Conservation (phyloP, 2,797 vertebrate species). For the Sphenopsis melanotis region DNA sequence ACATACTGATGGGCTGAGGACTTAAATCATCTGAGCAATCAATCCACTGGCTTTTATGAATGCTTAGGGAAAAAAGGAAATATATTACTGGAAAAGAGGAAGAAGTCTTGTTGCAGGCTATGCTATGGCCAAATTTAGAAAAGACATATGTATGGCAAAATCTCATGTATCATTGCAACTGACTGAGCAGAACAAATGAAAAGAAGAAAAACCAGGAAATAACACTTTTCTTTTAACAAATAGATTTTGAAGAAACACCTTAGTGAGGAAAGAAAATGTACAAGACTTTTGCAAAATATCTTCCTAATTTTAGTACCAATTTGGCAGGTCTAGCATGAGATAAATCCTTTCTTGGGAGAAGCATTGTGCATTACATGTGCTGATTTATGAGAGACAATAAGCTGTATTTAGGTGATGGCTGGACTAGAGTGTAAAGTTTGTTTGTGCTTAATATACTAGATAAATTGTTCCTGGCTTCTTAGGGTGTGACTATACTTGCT, state of each 20-base stretch:
- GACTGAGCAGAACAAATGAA: background rate
- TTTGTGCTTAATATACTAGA: conserved; percentile 27
- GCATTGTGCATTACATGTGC: background rate
- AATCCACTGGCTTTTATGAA: conserved; percentile 20
- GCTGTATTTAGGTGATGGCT: background rate
- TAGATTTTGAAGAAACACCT: background rate
- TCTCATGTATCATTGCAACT: background rate
- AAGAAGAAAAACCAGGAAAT: background rate
- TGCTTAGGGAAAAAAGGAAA: background rate
- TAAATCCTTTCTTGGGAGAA: background rate
- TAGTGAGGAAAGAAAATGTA: background rate
- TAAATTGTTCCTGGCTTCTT: conserved; percentile 26
- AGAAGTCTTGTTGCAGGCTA: background rate
- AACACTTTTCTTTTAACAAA: background rate
- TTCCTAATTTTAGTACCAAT: background rate
- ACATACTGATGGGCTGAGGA: background rate
- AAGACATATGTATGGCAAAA: background rate
- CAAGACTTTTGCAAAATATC: background rate
- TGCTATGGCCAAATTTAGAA: background rate
- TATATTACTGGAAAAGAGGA: conserved; percentile 6
- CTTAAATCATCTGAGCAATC: conserved; percentile 22
- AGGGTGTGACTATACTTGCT: conserved; percentile 38
- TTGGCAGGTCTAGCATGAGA: background rate
- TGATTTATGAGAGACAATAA: background rate
- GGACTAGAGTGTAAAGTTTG: background rate